These are phyloP conservation scores for Parapsyche elsis DNA, from an alignment of 1,140 invertebrate species.

Conservation along the genomic window DNA sequence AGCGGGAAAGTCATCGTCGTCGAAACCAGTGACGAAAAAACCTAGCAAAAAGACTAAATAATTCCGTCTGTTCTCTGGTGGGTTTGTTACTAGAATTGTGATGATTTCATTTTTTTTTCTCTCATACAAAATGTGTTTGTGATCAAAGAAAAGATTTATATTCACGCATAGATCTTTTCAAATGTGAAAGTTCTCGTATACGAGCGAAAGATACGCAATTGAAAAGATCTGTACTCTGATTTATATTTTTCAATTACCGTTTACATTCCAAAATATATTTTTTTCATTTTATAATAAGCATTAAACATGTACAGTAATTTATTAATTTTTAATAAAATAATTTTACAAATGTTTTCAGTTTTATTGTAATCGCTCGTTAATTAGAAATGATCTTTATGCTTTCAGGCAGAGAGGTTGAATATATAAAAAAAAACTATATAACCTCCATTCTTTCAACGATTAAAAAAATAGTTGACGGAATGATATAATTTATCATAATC, in stretches of 20 bases:
- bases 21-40: conserved; percentile 64
- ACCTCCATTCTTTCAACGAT: no score
- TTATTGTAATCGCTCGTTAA: no score
- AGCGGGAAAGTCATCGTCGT: conserved; percentile 65
- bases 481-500: background rate
- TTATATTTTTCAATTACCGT: no score
- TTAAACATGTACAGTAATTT: background rate
- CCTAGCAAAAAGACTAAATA: conserved; percentile 70
- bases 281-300: conserved; percentile 19
- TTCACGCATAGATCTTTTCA: no score
- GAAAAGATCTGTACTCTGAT: no score
- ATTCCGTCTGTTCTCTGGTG: background rate
- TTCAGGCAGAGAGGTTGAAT: no score
- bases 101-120: background rate
- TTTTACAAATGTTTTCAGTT: no score
- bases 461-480: no score
- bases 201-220: no score
- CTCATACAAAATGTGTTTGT: background rate
- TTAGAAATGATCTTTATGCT: no score
- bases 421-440: no score
- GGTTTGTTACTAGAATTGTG: background rate
- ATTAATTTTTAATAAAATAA: conserved; percentile 10
- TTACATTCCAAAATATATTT: background rate
- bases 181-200: no score
- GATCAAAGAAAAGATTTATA: background rate